Evolutionary conservation across 2,797 vertebrate species (phyloP), one percentile per base, ranked within the genome.

Genomic region (Craterocephalus amniculus): DNA sequence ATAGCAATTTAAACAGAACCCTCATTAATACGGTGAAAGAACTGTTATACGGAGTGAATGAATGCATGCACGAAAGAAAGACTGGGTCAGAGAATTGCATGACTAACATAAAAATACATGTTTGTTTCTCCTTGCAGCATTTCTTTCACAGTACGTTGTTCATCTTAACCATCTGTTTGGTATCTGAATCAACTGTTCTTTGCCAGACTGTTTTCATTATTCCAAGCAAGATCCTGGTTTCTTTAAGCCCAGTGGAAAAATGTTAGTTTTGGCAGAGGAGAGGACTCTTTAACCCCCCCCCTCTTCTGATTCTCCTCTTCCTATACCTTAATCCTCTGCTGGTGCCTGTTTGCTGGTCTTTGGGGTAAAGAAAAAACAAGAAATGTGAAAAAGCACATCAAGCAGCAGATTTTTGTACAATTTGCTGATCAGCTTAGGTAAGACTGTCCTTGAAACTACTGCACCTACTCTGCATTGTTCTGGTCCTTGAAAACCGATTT

Each of bases 171-270:
- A 89, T 89, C 81, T 91, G 85, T 84, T 87, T 77, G 76, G 75
- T 85, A 40, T 88, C 70, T 83, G 68, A 69, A 63, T 77, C 71
- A 68, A 58, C 67, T 51, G 24, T 55, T 64, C 69, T 69, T 65
- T 64, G 83, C 80, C 74, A 78, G 73, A 67, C 52, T 62, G 57
- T 65, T 64, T 74, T 45, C 55, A 63, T 36, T 11, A 56, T 78
- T 84, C 68, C 77, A 60, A 75, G 74, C 75, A 78, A 83, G 69
- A 76, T 81, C 78, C 75, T 80, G 71, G 81, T 87, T 90, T 86
- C 77, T 87, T 56, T 81, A 72, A 82, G 51, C 70, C 74, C 27
- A 51, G 77, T 84, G 85, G 86, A 92, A 86, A 84, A 86, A 73
- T 84, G 58, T 87, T 71, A 1, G 52, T 74, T 87, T 82, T 87